Base-by-base conservation (phyloP, 2,113 vertebrate genomes). In the Platycercus adscitus region DNA sequence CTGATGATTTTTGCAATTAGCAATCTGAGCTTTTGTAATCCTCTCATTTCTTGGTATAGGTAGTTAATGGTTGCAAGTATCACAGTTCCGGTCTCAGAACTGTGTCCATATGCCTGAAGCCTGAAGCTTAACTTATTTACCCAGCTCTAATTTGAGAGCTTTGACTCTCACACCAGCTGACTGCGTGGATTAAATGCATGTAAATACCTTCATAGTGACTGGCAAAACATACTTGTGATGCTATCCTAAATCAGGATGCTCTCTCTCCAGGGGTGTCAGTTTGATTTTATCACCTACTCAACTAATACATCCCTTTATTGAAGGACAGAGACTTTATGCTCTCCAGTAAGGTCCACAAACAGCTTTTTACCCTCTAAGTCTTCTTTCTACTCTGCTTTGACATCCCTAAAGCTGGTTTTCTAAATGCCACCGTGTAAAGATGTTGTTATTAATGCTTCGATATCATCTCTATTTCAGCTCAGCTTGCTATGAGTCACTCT, bases 61-160 rank as follows among this genome's bases (percentile, higher is more conserved):
- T 85, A 91, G 81, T 41, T 53, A 75, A 56, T 65, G 70, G 33
- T 65, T 72, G 44, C 58, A 80, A 82, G 87, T 86, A 29, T 81
- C 56, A 76, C 2, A 1, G 47, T 43, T 58, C 85, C 91, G 46
- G 31, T 93, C 86, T 33, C 84, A 91, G 78, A 87, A 56, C 44
- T 89, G 72, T 46, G 11, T 93, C 77, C 91, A 95, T 91, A 93
- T 78, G 91, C 49, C 81, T 41, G 76, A 75, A 83, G 82, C 82
- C 69, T 82, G 50, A 93, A 95, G 86, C 83, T 94, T 94, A 93
- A 93, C 41, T 92, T 65, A 91, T 86, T 95, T 92, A 79, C 92
- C 65, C 95, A 65, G 88, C 96, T 96, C 93, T 97, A 95, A 96
- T 96, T 96, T 90, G 93, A 94, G 95, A 96, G 70, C 96, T 96